phyloP scores from a whole-genome alignment of 37 sponge, comb jelly and placozoan species.

The Bolinopsis microptera region DNA sequence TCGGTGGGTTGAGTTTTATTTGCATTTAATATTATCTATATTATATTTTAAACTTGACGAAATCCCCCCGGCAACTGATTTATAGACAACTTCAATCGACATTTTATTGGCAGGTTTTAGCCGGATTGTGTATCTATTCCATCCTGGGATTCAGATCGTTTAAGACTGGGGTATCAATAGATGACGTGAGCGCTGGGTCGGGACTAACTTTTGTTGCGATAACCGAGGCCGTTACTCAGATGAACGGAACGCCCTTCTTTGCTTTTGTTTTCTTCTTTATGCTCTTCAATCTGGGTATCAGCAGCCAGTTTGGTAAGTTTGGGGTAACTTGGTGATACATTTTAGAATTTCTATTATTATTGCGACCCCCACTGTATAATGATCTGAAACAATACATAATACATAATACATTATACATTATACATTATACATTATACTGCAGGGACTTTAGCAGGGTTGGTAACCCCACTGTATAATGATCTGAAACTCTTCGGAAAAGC shows the following conservation, averaged over 20 bases:
- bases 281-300: constrained; percentile 55
- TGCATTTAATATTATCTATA: no score
- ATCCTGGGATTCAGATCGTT: constrained; percentile 31
- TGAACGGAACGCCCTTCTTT: neutral
- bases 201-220: constrained; percentile 26
- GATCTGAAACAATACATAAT: no score
- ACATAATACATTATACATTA: no score
- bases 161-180: neutral
- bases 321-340: no score
- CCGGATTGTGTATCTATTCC: constrained; percentile 9
- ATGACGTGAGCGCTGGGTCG: constrained; percentile 47
- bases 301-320: constrained; percentile 30
- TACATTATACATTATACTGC: no score
- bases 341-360: no score
- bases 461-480: constrained; percentile 28
- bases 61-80: no score
- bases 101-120: neutral
- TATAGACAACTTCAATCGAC: no score
- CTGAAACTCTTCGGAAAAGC: constrained; percentile 7
- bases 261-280: constrained; percentile 48
- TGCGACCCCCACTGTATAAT: no score
- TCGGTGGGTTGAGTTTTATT: constrained; percentile 73
- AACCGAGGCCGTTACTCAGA: neutral
- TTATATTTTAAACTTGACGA: no score
- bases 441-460: neutral